Evolutionary conservation across 1,140 invertebrate species (phyloP).

Genomic region (Hydropsyche tenuis): DNA sequence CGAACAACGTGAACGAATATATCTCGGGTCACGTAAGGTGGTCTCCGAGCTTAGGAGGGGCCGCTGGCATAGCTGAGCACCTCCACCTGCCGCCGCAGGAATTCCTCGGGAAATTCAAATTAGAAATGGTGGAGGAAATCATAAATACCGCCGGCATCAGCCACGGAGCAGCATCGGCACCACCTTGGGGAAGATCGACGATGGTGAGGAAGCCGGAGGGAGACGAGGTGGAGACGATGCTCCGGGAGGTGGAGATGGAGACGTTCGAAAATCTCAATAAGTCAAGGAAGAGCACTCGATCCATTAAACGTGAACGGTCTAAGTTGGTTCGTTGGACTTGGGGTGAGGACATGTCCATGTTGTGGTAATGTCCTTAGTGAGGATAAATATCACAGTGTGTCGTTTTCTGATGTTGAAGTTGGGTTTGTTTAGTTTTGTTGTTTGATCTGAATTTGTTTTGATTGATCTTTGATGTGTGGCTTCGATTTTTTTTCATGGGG

Average conservation of each 20-base stretch:
- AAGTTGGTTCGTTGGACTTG: too few relatives aligned
- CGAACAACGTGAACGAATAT: background rate
- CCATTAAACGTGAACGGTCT: too few relatives aligned
- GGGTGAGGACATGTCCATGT: too few relatives aligned
- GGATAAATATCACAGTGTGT: too few relatives aligned
- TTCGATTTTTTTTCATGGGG: too few relatives aligned
- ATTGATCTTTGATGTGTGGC: too few relatives aligned
- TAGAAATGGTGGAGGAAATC: conserved; percentile 45
- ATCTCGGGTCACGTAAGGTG: conserved; percentile 30
- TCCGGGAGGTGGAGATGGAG: background rate
- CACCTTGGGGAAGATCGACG: conserved; percentile 24
- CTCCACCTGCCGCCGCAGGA: conserved; percentile 29
- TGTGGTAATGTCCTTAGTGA: too few relatives aligned
- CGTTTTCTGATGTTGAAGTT: too few relatives aligned
- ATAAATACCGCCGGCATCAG: conserved; percentile 47
- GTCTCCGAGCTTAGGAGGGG: conserved; percentile 10
- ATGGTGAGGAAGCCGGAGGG: background rate
- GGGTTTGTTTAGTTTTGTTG: too few relatives aligned
- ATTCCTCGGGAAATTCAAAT: conserved; percentile 46
- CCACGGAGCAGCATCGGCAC: too few relatives aligned
- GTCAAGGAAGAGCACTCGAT: too few relatives aligned
- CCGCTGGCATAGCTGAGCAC: conserved; percentile 28
- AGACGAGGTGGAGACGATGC: conserved; percentile 23
- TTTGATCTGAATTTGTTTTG: too few relatives aligned
- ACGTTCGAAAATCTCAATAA: conserved; percentile 23